A percentile compares a stretch with the other conserved stretches of the same genome.
These are phyloP conservation scores for Chrysolina americana DNA, from an alignment of 2,888 invertebrate species.

Conservation along the genomic window DNA sequence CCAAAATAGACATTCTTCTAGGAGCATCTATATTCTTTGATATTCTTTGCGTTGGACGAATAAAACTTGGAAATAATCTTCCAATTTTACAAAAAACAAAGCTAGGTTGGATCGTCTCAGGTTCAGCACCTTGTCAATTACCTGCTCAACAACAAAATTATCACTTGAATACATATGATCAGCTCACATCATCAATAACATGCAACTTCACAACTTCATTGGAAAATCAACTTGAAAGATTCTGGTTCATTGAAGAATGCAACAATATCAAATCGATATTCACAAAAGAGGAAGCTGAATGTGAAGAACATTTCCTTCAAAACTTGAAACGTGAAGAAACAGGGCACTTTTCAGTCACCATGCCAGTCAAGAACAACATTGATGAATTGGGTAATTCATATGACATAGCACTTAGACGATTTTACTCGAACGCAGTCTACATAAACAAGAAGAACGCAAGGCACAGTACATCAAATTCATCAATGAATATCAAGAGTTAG, in stretches of 20 bases:
- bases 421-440: neutral
- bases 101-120: neutral
- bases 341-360: neutral
- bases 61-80: neutral
- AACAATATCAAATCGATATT: neutral
- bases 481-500: neutral
- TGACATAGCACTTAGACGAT: neutral
- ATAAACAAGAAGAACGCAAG: neutral
- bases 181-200: no score
- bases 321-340: neutral
- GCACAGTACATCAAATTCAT: neutral
- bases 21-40: conserved; percentile 6
- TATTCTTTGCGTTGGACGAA: neutral
- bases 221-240: neutral
- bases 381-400: neutral
- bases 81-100: neutral
- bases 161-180: no score
- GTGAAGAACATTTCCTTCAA: neutral
- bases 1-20: neutral
- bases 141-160: no score
- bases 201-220: neutral
- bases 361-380: neutral
- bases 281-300: neutral
- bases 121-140: neutral
- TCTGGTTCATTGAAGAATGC: neutral